Evolutionary conservation across 2,797 vertebrate species (phyloP).

Genomic region (Enteromius argenteus): DNA sequence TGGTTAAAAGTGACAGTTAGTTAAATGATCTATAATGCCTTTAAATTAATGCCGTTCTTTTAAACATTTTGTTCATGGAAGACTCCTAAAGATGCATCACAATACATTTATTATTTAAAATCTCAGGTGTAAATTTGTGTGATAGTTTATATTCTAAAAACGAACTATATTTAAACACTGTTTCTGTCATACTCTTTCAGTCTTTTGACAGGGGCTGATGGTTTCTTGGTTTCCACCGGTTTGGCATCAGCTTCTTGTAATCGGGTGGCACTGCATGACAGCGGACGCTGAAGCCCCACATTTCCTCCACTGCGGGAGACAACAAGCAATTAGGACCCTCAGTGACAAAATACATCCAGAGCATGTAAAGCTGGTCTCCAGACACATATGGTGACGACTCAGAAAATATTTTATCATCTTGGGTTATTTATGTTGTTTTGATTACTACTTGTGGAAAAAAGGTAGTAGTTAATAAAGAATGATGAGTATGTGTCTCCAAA

Average conservation of each 20-base stretch:
- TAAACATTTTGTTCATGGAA: neutral
- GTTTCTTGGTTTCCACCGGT: conserved; percentile 9
- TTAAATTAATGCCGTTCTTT: neutral
- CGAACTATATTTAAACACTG: neutral
- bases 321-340: neutral
- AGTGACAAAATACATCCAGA: neutral
- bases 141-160: neutral
- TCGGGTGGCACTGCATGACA: conserved; percentile 64
- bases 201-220: neutral
- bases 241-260: conserved; percentile 58
- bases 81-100: neutral
- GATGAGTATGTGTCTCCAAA: neutral
- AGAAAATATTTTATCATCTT: neutral
- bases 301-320: conserved; percentile 57
- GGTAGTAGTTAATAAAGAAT: neutral
- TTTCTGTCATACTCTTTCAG: conserved; percentile 46
- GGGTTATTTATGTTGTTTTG: neutral
- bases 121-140: neutral
- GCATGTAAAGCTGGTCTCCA: neutral
- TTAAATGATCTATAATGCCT: neutral
- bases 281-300: conserved; percentile 54
- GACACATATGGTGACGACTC: neutral
- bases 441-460: neutral
- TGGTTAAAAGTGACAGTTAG: neutral
- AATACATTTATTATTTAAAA: neutral